phyloP scores from a whole-genome alignment of 2,888 invertebrate species.

The Heliconius sara region DNA sequence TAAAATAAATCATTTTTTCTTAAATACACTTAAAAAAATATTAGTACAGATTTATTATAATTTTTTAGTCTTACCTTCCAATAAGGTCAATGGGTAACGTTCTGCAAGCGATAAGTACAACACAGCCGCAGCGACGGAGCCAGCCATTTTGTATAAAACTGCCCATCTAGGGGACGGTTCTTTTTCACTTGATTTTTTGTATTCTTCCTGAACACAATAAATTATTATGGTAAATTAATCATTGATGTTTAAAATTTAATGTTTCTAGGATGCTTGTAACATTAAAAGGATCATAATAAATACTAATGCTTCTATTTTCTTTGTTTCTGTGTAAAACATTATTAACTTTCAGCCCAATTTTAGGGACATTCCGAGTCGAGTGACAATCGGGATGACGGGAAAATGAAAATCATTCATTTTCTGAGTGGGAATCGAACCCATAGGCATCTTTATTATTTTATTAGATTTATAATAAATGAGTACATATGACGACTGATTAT shows the following conservation, averaged over 20 bases:
- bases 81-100: constrained; percentile 87
- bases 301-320: too few species aligned
- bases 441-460: too few species aligned
- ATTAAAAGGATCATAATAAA: background rate
- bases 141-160: constrained; percentile 88
- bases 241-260: background rate
- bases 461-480: background rate
- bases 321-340: too few species aligned
- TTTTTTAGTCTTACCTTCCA: constrained; percentile 83
- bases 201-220: constrained; percentile 59
- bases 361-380: too few species aligned
- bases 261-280: background rate
- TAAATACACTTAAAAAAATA: too few species aligned
- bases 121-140: constrained; percentile 88
- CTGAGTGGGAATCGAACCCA: too few species aligned
- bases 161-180: constrained; percentile 89
- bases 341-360: too few species aligned
- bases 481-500: background rate
- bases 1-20: too few species aligned
- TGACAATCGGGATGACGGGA: too few species aligned
- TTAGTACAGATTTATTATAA: too few species aligned
- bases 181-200: constrained; percentile 49
- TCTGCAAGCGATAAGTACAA: constrained; percentile 89
- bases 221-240: background rate
- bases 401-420: too few species aligned